phyloP scores from a whole-genome alignment of 2,797 vertebrate genomes.

The Hippocampus kuda region DNA sequence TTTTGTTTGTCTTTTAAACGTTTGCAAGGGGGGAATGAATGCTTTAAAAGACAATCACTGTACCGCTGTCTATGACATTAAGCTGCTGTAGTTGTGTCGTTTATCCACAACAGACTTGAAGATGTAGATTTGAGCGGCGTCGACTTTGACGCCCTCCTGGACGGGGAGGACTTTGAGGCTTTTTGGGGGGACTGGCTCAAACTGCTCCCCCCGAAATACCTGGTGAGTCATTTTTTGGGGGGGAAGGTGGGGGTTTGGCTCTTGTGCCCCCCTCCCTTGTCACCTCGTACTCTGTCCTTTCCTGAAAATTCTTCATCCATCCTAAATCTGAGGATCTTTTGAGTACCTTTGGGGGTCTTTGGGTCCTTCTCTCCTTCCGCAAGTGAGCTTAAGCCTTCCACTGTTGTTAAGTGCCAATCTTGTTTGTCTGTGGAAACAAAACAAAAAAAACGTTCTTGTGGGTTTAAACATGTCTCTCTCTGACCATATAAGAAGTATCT shows the following conservation, averaged over 20 bases:
- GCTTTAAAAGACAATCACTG: constrained; percentile 80
- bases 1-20: constrained; percentile 83
- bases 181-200: constrained; percentile 78
- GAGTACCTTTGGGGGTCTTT: constrained; percentile 52
- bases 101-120: constrained; percentile 88
- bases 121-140: constrained; percentile 88
- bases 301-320: constrained; percentile 45
- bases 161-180: constrained; percentile 78
- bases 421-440: constrained; percentile 63
- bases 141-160: constrained; percentile 81
- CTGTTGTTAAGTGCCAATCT: constrained; percentile 74
- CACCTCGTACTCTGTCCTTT: constrained; percentile 47
- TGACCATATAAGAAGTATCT: constrained; percentile 62
- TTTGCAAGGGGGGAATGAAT: constrained; percentile 73
- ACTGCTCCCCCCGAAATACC: constrained; percentile 71
- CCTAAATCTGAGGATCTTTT: constrained; percentile 35
- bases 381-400: constrained; percentile 23
- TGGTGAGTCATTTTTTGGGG: constrained; percentile 68
- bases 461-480: constrained; percentile 36
- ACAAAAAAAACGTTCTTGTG: constrained; percentile 37
- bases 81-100: constrained; percentile 85
- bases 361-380: constrained; percentile 35
- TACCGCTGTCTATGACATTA: constrained; percentile 59
- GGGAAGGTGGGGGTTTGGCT: constrained; percentile 49
- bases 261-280: constrained; percentile 52